Evolutionary conservation across 2,888 invertebrate genomes (phyloP).

Genomic region (Hyposoter dolosus): DNA sequence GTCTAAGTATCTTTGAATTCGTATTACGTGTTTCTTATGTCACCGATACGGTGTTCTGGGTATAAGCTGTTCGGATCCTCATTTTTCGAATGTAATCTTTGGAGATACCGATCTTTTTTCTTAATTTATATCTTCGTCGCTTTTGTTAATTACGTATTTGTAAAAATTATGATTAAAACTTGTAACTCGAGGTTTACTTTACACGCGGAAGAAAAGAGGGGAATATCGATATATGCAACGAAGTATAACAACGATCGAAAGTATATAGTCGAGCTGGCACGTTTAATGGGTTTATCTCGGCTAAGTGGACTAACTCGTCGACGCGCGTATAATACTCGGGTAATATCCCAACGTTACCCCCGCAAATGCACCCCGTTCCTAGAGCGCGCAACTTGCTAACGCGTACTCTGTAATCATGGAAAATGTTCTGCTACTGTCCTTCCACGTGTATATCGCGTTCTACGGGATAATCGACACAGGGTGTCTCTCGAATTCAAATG

Average conservation of each 20-base stretch:
- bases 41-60: no score
- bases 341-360: conserved; percentile 68
- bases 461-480: background rate
- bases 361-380: conserved; percentile 67
- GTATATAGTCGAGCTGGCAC: conserved; percentile 60
- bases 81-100: background rate
- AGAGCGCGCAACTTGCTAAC: conserved; percentile 35
- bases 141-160: background rate
- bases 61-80: background rate
- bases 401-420: conserved; percentile 61
- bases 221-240: conserved; percentile 1
- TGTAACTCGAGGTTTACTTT: background rate
- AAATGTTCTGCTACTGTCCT: conserved; percentile 41
- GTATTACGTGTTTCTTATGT: no score
- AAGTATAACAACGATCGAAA: conserved; percentile 35
- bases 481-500: background rate
- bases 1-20: no score
- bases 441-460: background rate
- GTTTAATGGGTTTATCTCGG: conserved; percentile 69
- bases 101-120: background rate
- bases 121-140: background rate
- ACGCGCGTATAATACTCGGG: conserved; percentile 63
- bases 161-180: background rate
- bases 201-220: background rate
- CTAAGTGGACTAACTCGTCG: conserved; percentile 69